phyloP scores from a whole-genome alignment of 2,113 vertebrate species.

The Chlorocebus sabaeus region DNA sequence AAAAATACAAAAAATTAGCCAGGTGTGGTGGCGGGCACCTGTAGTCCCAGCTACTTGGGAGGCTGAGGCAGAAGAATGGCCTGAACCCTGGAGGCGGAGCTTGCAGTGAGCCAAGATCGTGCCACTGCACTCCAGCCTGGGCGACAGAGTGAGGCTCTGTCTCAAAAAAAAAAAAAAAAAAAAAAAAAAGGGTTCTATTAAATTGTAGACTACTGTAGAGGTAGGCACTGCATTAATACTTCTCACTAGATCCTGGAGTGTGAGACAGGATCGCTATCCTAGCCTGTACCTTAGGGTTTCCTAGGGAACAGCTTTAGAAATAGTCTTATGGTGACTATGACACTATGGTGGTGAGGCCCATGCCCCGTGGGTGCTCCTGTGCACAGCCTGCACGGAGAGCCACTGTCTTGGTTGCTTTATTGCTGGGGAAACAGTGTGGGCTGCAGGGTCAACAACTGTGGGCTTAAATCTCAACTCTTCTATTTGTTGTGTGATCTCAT shows the following conservation, averaged over 20 bases:
- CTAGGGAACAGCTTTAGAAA: not conserved
- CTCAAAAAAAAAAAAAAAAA: no score
- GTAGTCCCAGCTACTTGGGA: no score
- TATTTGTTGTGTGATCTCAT: not conserved
- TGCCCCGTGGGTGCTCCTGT: not conserved
- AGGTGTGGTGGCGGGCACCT: no score
- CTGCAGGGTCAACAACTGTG: not conserved
- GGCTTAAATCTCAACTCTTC: not conserved
- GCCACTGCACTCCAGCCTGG: no score
- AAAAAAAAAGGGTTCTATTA: not conserved
- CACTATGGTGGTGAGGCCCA: not conserved
- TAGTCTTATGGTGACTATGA: accelerated
- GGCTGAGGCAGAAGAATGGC: no score
- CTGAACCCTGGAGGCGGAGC: no score
- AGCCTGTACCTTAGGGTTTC: not conserved
- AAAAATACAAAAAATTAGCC: no score
- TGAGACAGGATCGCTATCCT: not conserved
- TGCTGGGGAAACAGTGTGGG: not conserved
- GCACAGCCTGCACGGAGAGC: accelerated
- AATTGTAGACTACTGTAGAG: not conserved
- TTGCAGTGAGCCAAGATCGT: no score
- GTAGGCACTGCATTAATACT: not conserved
- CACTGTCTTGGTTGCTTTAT: not conserved
- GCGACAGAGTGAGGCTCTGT: no score
- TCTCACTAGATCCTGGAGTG: not conserved